Conservation (phyloP, 2,888 invertebrate genomes). For the Temnothorax rugatulus region DNA sequence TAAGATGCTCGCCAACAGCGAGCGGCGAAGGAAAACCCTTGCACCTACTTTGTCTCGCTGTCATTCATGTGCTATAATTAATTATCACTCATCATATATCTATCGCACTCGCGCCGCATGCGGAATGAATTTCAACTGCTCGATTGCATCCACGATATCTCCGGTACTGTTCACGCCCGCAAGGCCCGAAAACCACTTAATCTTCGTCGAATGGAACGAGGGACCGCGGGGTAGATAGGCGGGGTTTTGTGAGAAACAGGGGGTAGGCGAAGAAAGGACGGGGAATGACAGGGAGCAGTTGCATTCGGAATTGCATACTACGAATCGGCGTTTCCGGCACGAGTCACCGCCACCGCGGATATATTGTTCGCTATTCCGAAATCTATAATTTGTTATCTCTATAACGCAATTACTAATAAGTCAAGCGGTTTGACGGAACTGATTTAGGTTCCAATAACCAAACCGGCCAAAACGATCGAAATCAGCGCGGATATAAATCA, state of each 20-base stretch:
- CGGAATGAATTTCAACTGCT: slow-evolving; percentile 70
- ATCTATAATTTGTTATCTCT: slow-evolving; percentile 67
- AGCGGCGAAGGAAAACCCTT: background rate
- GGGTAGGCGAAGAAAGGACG: slow-evolving; percentile 9
- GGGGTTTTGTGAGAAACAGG: slow-evolving; percentile 53
- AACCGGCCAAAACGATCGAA: background rate
- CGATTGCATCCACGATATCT: slow-evolving; percentile 69
- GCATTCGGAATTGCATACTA: slow-evolving; percentile 66
- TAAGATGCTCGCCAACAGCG: background rate
- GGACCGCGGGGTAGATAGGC: slow-evolving; percentile 9
- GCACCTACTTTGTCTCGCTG: background rate
- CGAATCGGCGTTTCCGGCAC: slow-evolving; percentile 68
- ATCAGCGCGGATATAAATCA: background rate
- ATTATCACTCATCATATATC: slow-evolving; percentile 58
- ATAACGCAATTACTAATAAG: slow-evolving; percentile 74
- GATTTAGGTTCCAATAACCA: slow-evolving; percentile 75
- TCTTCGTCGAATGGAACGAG: slow-evolving; percentile 68
- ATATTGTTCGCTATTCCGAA: slow-evolving; percentile 65
- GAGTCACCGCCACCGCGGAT: slow-evolving; percentile 45
- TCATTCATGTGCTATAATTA: slow-evolving; percentile 58
- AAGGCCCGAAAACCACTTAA: slow-evolving; percentile 71
- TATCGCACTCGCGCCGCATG: slow-evolving; percentile 45
- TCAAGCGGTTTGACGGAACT: slow-evolving; percentile 67
- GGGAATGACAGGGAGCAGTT: slow-evolving; percentile 42
- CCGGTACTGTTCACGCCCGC: slow-evolving; percentile 63